A percentile compares a stretch with the other conserved stretches of the same genome.
Evolutionary conservation across 2,888 invertebrate species (phyloP).

Genomic region (Ecliptopera silaceata): DNA sequence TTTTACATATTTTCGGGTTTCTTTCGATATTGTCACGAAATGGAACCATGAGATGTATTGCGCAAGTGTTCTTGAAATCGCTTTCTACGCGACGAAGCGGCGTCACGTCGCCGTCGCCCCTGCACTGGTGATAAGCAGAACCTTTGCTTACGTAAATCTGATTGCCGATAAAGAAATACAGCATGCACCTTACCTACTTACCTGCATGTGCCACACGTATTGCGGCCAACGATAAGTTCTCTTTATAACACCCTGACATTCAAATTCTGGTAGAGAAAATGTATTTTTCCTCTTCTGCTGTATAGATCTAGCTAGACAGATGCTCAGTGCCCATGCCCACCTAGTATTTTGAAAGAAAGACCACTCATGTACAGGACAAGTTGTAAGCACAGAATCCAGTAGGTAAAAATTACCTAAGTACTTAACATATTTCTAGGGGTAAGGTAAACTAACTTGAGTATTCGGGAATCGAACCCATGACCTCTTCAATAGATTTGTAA

Average conservation of each 20-base stretch:
- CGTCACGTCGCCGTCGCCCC: slow-evolving; percentile 52
- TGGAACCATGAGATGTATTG: slow-evolving; percentile 60
- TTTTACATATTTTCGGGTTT: slow-evolving; percentile 27
- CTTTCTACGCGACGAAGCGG: slow-evolving; percentile 63
- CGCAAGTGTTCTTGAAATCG: slow-evolving; percentile 73
- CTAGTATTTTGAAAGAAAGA: too few species aligned
- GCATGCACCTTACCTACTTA: slow-evolving; percentile 45
- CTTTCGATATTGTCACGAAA: slow-evolving; percentile 51
- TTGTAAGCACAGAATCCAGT: too few species aligned
- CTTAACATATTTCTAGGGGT: background rate
- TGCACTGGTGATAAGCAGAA: slow-evolving; percentile 58
- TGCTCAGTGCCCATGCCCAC: too few species aligned
- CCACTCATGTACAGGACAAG: too few species aligned
- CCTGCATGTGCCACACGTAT: slow-evolving; percentile 28
- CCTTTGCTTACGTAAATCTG: slow-evolving; percentile 70
- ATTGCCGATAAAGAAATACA: slow-evolving; percentile 48
- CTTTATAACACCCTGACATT: slow-evolving; percentile 37
- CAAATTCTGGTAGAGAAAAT: slow-evolving; percentile 1
- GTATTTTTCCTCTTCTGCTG: background rate
- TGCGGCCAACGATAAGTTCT: slow-evolving; percentile 37
- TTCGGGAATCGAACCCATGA: slow-evolving; percentile 4
- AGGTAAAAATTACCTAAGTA: too few species aligned
- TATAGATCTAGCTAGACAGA: too few species aligned
- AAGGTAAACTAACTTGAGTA: background rate
- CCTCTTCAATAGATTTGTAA: background rate